Percentiles rank a stretch among this genome's conserved stretches.
Evolutionary conservation across 2,888 invertebrate genomes (phyloP).

Genomic region (Calliopum simillimum): DNA sequence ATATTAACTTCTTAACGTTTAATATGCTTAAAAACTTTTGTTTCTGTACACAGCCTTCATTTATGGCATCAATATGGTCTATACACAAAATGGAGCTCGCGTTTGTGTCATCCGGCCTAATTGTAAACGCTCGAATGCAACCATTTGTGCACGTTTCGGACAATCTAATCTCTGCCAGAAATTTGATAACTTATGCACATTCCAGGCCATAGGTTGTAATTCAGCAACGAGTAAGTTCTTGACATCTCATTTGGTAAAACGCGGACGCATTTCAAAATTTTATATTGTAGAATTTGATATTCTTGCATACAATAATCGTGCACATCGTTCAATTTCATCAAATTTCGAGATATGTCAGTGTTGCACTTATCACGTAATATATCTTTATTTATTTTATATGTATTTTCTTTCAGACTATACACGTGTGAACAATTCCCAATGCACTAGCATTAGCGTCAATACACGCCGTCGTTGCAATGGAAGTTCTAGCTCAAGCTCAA

Average conservation of each 20-base stretch:
- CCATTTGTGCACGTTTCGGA: slow-evolving; percentile 29
- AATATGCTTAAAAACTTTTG: not conserved
- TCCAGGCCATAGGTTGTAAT: slow-evolving; percentile 27
- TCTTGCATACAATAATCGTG: no score
- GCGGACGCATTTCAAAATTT: no score
- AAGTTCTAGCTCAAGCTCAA: not conserved
- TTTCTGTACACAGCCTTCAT: not conserved
- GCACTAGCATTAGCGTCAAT: slow-evolving; percentile 2
- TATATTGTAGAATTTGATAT: no score
- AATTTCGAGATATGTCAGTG: no score
- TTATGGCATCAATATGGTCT: not conserved
- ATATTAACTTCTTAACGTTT: not conserved
- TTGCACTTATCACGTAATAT: no score
- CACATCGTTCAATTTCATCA: no score
- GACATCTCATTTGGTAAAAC: no score
- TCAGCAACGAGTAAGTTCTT: slow-evolving; percentile 5
- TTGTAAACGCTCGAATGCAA: not conserved
- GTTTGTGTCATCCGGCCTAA: slow-evolving; percentile 20
- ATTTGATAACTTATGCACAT: slow-evolving; percentile 26
- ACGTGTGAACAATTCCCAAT: not conserved
- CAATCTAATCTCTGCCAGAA: slow-evolving; percentile 28
- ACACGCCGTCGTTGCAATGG: slow-evolving; percentile 13
- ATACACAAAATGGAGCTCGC: not conserved
- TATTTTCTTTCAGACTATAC: slow-evolving; percentile 13
- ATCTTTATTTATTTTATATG: no score